Evolutionary conservation across 2,797 vertebrate genomes (phyloP).

Genomic region (Anabacerthia variegaticeps): DNA sequence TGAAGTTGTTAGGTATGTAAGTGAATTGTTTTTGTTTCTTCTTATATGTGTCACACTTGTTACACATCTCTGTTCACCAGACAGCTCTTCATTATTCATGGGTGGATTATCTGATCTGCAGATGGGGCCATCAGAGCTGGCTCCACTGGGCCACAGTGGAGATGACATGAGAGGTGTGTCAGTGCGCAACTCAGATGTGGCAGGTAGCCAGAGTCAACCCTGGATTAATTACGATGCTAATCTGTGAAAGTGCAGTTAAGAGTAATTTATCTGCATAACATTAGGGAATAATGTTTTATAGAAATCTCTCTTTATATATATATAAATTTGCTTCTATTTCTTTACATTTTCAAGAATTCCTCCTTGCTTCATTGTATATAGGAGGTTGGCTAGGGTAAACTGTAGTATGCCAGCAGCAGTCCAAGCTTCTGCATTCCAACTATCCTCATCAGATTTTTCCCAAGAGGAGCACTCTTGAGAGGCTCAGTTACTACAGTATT

Average conservation of each 20-base stretch:
- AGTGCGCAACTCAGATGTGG: accelerated
- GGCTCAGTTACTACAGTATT: not conserved
- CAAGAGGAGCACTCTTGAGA: not conserved
- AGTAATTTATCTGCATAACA: not conserved
- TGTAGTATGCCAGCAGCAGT: not conserved
- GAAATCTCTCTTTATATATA: not conserved
- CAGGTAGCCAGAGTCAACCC: not conserved
- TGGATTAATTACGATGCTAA: not conserved
- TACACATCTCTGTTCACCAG: not conserved
- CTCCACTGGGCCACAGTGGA: not conserved
- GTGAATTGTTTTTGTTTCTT: not conserved
- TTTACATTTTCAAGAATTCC: not conserved
- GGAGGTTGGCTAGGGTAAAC: not conserved
- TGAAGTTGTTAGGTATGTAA: not conserved
- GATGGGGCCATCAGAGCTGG: not conserved
- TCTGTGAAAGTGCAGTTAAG: not conserved
- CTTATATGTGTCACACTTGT: not conserved
- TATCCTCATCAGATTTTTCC: not conserved
- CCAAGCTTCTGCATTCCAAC: not conserved
- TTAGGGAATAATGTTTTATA: not conserved
- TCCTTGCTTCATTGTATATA: not conserved
- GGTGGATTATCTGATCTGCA: not conserved
- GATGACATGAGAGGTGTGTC: not conserved
- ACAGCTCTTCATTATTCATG: constrained; percentile 25
- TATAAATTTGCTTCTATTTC: not conserved